Percentiles rank a stretch among this genome's conserved stretches.
Evolutionary conservation across 30 jellyfish, hydroid and myxozoan genomes (phyloP).

Genomic region (Hydractinia echinata): DNA sequence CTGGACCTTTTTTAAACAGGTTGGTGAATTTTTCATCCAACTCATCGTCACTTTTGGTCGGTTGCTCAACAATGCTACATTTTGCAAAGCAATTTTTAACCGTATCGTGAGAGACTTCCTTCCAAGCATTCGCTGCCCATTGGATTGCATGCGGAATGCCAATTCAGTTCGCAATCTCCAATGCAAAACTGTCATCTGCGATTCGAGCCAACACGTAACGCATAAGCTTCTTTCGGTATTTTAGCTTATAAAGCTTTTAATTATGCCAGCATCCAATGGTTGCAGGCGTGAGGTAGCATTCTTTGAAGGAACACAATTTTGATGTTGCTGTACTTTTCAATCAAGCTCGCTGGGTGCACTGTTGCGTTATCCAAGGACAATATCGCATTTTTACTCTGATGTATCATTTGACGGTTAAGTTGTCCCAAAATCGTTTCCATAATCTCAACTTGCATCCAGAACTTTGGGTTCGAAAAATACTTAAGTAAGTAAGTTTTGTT

Average conservation of each 20-base stretch:
- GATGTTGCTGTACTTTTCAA: background rate
- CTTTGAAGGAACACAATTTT: constrained; percentile 1
- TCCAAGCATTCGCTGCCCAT: constrained; percentile 57
- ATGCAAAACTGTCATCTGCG: background rate
- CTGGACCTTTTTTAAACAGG: background rate
- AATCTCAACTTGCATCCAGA: background rate
- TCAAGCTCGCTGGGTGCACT: background rate
- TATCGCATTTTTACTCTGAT: background rate
- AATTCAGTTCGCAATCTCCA: constrained; percentile 30
- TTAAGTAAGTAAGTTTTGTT: background rate
- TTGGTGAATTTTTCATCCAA: background rate
- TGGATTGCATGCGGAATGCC: constrained; percentile 42
- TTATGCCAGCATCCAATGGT: constrained; percentile 26
- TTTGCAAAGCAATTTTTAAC: constrained; percentile 29
- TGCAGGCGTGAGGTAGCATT: constrained; percentile 22
- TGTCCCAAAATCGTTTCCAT: background rate
- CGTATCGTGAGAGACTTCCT: constrained; percentile 27
- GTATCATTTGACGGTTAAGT: background rate
- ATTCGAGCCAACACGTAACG: constrained; percentile 20
- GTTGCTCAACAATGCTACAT: constrained; percentile 24
- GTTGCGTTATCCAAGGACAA: background rate
- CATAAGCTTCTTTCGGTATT: constrained; percentile 28
- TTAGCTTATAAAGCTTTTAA: background rate
- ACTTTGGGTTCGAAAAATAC: background rate
- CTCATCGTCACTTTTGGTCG: constrained; percentile 40